These are phyloP conservation scores for Balaeniceps rex DNA, from an alignment of 2,113 vertebrate species.

Conservation along the genomic window DNA sequence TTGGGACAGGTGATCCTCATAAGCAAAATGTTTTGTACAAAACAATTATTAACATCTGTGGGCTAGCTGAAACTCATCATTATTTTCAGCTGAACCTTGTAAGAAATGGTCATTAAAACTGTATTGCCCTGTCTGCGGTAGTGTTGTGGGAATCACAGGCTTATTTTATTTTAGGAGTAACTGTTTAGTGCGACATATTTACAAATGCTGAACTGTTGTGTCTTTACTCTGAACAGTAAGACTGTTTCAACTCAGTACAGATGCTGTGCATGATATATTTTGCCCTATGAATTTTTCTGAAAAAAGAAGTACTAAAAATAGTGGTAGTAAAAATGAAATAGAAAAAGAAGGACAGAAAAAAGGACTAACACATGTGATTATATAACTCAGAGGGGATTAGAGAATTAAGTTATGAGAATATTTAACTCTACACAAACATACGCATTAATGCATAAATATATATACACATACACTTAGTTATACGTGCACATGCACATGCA, in stretches of 20 bases:
- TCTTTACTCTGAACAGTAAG: not conserved
- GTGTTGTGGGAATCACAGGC: not conserved
- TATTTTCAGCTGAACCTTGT: not conserved
- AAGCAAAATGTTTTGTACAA: not conserved
- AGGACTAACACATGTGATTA: not conserved
- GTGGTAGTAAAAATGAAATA: not conserved
- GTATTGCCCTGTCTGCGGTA: not conserved
- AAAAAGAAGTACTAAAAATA: not conserved
- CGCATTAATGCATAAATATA: not conserved
- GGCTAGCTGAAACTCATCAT: not conserved
- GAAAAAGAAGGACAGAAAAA: not conserved
- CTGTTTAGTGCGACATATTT: not conserved
- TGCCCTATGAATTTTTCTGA: not conserved
- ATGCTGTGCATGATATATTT: not conserved
- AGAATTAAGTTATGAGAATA: not conserved
- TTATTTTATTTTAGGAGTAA: not conserved
- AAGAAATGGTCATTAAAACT: not conserved
- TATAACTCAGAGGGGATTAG: not conserved
- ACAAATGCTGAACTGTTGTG: not conserved
- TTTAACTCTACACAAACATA: not conserved
- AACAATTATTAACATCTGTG: not conserved
- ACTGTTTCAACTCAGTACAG: not conserved
- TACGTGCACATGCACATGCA: not conserved
- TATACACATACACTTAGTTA: not conserved
- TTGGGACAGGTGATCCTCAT: not conserved